Evolutionary conservation across 2,888 invertebrate species (phyloP), one percentile per base, ranked within the genome.

Genomic region (Eilema caniola): DNA sequence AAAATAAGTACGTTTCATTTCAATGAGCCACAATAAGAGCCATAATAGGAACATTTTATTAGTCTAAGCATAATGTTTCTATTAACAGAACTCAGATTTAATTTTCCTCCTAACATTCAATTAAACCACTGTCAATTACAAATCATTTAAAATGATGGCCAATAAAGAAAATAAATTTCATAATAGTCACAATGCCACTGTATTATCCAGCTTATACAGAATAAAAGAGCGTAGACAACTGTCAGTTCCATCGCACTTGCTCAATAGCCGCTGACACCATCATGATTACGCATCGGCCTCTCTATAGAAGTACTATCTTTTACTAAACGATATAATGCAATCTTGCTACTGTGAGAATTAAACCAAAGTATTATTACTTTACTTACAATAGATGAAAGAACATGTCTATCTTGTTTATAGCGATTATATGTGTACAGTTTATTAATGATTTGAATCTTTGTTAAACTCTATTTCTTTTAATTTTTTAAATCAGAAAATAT

Each of bases 201-300:
- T 11, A 61, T 31, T 53, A 56, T 56, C 23, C 31, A 56, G 31
- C 53, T 65, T 31, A 23, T 3, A n/a, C 14, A 1, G 20, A 24
- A 56, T n/a, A 23, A 56, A 53, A 24, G 53, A 41, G 16, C 4
- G 11, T 16, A 41, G 53, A 28, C 2, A 64, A n/a, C 37, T 62
- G 62, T 37, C 62, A 62, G 62, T 24, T 16, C 23, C 24, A 25
- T 56, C n/a, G 23, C 33, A 12, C 28, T 56, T 65, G 8, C 31
- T 56, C 65, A 65, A 65, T 65, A 56, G 65, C 20, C 5, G 23
- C 47, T 23, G 53, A 56, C 53, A 56, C 28, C n/a, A 53, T 31
- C 25, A 25, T n/a, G 56, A 56, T 56, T 56, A 23, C 31, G 31
- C 16, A 47, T n/a, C 8, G 2, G 53, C 20, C 3, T 31, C 28